Percentiles rank a stretch among this genome's conserved stretches.
phyloP scores from a whole-genome alignment of 2,113 vertebrate species.

The Talpa occidentalis region DNA sequence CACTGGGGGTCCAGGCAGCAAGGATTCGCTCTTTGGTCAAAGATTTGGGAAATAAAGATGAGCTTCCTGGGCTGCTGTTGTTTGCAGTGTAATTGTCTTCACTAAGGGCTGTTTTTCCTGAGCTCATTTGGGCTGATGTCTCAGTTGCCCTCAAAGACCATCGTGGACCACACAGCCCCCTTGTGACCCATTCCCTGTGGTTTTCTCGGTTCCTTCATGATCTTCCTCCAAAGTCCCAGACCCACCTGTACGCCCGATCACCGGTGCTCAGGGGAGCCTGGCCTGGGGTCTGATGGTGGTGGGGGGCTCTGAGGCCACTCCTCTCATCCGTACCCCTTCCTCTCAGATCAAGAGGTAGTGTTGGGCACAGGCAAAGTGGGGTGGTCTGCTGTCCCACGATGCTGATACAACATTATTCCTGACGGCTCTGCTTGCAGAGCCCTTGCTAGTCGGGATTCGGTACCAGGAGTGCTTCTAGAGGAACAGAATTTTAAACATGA shows the following conservation, averaged over 20 bases:
- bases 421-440: not conserved
- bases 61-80: not conserved
- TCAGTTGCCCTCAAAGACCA: not conserved
- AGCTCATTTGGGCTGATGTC: not conserved
- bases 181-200: too few species aligned
- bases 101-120: not conserved
- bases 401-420: not conserved
- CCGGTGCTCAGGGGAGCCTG: too few species aligned
- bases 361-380: not conserved
- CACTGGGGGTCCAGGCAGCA: not conserved
- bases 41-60: not conserved
- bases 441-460: not conserved
- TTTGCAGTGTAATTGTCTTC: not conserved
- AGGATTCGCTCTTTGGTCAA: not conserved
- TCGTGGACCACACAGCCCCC: too few species aligned
- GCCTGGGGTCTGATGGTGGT: too few species aligned
- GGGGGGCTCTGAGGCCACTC: rapidly evolving
- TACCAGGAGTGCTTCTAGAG: not conserved
- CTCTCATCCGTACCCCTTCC: not conserved
- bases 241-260: rapidly evolving
- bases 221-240: not conserved
- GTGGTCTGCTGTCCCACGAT: not conserved
- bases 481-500: not conserved
- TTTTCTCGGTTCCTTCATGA: not conserved
- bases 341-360: not conserved